These are phyloP conservation scores for Eristalinus sepulchralis DNA, from an alignment of 2,888 invertebrate species.

Conservation along the genomic window DNA sequence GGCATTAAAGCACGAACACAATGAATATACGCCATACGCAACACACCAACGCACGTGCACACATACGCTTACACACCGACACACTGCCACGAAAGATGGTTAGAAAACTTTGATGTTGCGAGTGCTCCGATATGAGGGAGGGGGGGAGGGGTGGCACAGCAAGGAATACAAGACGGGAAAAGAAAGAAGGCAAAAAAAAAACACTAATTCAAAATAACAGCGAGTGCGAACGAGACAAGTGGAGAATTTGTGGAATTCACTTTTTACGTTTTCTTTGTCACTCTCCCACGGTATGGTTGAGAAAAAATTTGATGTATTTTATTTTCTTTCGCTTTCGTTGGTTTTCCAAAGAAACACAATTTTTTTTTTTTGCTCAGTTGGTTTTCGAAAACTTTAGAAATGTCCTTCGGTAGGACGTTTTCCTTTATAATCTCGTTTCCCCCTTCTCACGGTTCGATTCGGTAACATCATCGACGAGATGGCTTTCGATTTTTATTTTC, in stretches of 20 bases:
- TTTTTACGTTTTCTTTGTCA: conserved; percentile 15
- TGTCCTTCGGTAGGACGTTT: conserved; percentile 27
- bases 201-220: neutral
- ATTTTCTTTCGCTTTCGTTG: conserved; percentile 3
- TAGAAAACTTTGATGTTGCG: conserved; percentile 9
- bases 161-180: neutral
- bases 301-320: conserved; percentile 19
- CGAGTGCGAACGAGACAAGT: conserved; percentile 52
- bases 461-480: too few relatives aligned
- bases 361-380: too few relatives aligned
- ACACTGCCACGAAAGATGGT: conserved; percentile 17
- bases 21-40: conserved; percentile 4
- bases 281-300: conserved; percentile 4
- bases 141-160: neutral
- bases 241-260: conserved; percentile 20
- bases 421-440: neutral
- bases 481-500: neutral
- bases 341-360: conserved; percentile 10
- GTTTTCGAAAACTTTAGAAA: neutral
- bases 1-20: neutral
- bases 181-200: neutral
- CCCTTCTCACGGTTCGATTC: neutral
- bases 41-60: neutral
- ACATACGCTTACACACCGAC: neutral
- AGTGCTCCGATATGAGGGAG: neutral